phyloP scores from a whole-genome alignment of 2,797 vertebrate genomes.

The Microhierax caerulescens region DNA sequence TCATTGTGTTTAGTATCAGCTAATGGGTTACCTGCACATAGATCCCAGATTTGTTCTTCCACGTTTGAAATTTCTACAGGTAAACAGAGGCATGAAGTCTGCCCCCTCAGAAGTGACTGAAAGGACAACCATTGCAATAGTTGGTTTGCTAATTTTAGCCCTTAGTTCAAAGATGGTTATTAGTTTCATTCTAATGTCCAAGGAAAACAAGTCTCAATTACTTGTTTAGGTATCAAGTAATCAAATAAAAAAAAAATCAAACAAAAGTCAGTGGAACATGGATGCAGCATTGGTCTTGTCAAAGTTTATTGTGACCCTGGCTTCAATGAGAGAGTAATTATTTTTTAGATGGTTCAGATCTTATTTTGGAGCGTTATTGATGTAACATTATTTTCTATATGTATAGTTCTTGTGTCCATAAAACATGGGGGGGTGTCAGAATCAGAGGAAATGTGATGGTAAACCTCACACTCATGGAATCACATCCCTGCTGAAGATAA shows the following conservation, averaged over 20 bases:
- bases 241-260: no score
- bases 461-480: not conserved
- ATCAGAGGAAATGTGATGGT: not conserved
- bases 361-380: not conserved
- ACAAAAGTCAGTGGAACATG: not conserved
- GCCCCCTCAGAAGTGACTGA: not conserved
- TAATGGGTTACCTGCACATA: not conserved
- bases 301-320: not conserved
- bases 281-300: not conserved
- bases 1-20: not conserved
- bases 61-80: not conserved
- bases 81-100: not conserved
- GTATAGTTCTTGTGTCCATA: not conserved
- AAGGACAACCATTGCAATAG: not conserved
- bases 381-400: not conserved
- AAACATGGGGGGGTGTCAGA: not conserved
- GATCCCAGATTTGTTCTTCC: not conserved
- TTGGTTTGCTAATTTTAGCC: not conserved
- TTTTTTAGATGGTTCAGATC: not conserved
- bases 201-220: not conserved
- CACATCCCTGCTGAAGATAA: not conserved
- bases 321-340: not conserved
- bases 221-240: not conserved
- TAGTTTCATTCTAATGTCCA: not conserved
- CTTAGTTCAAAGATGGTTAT: not conserved